Base-by-base conservation (phyloP, 2,797 vertebrate species). In the Gymnoscopelus microlampas region DNA sequence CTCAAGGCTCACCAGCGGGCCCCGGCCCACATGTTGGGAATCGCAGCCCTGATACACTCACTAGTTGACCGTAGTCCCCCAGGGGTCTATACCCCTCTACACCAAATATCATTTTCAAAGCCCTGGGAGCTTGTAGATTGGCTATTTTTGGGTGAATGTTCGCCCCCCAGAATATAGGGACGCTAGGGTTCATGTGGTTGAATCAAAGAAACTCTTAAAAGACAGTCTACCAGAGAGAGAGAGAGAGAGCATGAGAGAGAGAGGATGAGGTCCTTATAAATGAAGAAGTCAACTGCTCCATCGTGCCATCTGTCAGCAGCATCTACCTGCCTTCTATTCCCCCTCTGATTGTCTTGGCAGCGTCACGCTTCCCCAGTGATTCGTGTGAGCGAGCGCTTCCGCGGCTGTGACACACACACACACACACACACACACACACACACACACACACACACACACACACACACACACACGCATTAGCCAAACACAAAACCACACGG, bases 301-400 rank as follows among this genome's bases (percentile, higher is more conserved):
- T 85, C 83, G 39, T 44, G 5, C 86, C 83, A 86, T 91, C 90
- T 88, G 87, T 90, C 90, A 89, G 66, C 49, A 63, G 76, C 85
- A 71, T 70, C 68, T 81, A 80, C 74, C 74, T 79, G 74, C 80
- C 68, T 58, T 68, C 79, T 83, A 70, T 63, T 71, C 68, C 26
- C n/a, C 70, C 70, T 83, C 74, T 72, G 85, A 87, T 83, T 76
- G 82, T 78, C 76, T 85, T 88, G 86, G 89, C 88, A 82, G 66
- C 66, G 56, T 59, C 67, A 67, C 77, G 63, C 82, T 86, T 68
- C 81, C 75, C 71, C 82, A 68, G 67, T 82, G 85, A 79, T 79
- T 84, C 51, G 1, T 63, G 57, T 55, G 71, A 76, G 26, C 13
- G 44, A 74, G 3, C 69, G 77, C 76, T 87, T 86, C 86, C 67